phyloP scores from a whole-genome alignment of 1,140 invertebrate species.

The Pogonomyrmex barbatus region DNA sequence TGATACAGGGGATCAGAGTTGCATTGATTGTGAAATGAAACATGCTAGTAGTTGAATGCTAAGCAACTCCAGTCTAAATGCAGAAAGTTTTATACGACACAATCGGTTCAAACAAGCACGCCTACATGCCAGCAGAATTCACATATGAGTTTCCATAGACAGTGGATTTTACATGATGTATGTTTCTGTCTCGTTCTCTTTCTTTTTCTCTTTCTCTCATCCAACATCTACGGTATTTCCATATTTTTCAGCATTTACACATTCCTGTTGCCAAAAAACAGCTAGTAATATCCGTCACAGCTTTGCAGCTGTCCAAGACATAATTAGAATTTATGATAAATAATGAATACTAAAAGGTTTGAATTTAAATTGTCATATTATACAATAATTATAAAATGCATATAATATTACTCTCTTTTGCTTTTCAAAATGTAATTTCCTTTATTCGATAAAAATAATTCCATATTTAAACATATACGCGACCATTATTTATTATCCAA shows the following conservation, averaged over 20 bases:
- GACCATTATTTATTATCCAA: not conserved
- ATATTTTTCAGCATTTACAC: slow-evolving; percentile 21
- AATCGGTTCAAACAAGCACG: slow-evolving; percentile 18
- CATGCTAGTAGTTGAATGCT: slow-evolving; percentile 8
- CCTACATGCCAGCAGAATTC: slow-evolving; percentile 2
- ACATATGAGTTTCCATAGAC: not conserved
- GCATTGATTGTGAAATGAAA: slow-evolving; percentile 19
- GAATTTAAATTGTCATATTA: not conserved
- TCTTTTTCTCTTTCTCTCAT: not conserved
- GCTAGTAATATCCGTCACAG: not conserved
- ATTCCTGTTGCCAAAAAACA: slow-evolving; percentile 7
- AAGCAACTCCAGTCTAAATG: slow-evolving; percentile 44
- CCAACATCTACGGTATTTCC: not conserved
- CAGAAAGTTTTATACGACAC: slow-evolving; percentile 45
- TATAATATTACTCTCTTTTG: not conserved
- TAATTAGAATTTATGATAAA: not conserved
- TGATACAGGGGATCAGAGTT: slow-evolving; percentile 8
- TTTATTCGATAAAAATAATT: not conserved
- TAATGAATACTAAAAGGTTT: not conserved
- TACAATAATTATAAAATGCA: not conserved
- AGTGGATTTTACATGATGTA: not conserved
- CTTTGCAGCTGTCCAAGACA: not conserved
- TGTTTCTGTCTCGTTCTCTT: not conserved
- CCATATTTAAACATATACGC: not conserved
- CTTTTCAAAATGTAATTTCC: not conserved